Percentiles rank a stretch among this genome's conserved stretches.
Evolutionary conservation across 1,140 invertebrate species (phyloP).

Genomic region (Aphaenogaster rudis): DNA sequence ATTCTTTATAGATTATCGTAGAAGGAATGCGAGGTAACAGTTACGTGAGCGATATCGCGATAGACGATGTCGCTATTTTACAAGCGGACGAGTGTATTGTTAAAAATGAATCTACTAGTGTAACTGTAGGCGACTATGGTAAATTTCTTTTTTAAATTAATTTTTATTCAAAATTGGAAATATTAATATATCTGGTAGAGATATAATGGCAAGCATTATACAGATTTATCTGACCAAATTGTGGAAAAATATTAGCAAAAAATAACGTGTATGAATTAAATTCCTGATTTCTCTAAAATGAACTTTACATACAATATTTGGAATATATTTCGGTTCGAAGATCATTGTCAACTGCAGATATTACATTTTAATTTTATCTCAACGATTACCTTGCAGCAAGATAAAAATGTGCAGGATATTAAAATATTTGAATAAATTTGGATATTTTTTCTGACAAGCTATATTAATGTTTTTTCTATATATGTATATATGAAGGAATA

Average conservation of each 20-base stretch:
- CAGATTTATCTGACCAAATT: not conserved
- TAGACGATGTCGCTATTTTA: conserved; percentile 91
- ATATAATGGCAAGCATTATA: not conserved
- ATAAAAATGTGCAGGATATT: not conserved
- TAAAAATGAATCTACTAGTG: conserved; percentile 62
- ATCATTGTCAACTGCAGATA: not conserved
- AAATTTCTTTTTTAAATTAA: conserved; percentile 49
- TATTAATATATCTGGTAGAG: not conserved
- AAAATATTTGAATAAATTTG: not conserved
- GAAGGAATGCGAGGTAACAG: conserved; percentile 90
- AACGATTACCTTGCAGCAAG: not conserved
- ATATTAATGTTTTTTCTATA: not conserved
- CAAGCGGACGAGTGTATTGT: conserved; percentile 86
- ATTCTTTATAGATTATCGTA: conserved; percentile 89
- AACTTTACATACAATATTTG: not conserved
- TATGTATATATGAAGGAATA: not conserved
- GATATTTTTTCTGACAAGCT: not conserved
- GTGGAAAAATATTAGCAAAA: not conserved
- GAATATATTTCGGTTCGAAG: not conserved
- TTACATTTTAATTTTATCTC: not conserved
- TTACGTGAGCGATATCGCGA: conserved; percentile 91
- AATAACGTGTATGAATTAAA: conserved; percentile 42
- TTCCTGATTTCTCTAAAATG: not conserved
- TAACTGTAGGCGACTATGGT: conserved; percentile 76
- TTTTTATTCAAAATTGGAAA: not conserved